phyloP scores from a whole-genome alignment of 2,888 invertebrate genomes.

The Cephus pulcher region DNA sequence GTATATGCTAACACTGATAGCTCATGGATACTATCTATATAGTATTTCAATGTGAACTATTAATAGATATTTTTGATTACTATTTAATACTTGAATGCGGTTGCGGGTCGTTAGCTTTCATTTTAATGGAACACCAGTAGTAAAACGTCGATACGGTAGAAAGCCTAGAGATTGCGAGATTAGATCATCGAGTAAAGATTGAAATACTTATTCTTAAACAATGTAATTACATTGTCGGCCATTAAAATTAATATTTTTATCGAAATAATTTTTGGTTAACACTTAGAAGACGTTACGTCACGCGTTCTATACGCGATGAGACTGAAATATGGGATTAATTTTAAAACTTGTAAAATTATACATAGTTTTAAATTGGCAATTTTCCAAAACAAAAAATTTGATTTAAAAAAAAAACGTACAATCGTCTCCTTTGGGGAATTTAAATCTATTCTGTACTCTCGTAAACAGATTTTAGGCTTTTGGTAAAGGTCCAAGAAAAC shows the following conservation, averaged over 20 bases:
- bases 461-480: background rate
- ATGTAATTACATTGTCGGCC: too few species aligned
- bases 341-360: too few species aligned
- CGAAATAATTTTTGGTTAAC: too few species aligned
- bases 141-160: background rate
- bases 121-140: background rate
- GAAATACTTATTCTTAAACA: background rate
- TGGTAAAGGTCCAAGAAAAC: background rate
- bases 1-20: background rate
- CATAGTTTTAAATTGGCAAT: too few species aligned
- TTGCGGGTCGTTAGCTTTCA: background rate
- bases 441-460: background rate
- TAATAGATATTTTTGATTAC: background rate
- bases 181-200: background rate
- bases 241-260: too few species aligned
- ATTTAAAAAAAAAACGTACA: background rate
- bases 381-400: background rate
- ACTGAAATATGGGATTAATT: too few species aligned
- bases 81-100: background rate
- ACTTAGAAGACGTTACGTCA: too few species aligned
- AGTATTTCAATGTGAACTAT: background rate
- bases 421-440: background rate
- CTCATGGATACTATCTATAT: background rate
- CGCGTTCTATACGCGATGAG: too few species aligned
- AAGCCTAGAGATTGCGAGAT: background rate